These are phyloP conservation scores for Microcebus griseorufus DNA, from an alignment of 2,113 vertebrate genomes.

Conservation along the genomic window DNA sequence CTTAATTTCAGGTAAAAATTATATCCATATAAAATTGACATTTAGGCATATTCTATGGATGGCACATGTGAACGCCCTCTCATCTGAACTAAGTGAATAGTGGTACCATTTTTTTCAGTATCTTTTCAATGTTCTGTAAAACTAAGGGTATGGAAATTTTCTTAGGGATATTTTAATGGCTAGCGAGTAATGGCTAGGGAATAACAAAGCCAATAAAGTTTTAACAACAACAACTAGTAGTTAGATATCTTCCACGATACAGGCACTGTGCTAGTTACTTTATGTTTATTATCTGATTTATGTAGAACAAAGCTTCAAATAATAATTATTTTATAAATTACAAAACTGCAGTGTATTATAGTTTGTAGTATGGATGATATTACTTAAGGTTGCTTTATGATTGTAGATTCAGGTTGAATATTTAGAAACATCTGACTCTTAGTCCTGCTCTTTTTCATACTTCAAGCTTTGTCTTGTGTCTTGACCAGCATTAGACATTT, in stretches of 20 bases:
- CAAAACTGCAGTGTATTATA: neutral
- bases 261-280: neutral
- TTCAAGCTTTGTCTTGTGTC: neutral
- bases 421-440: neutral
- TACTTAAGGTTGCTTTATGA: neutral
- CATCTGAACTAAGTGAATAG: neutral
- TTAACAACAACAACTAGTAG: neutral
- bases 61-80: neutral
- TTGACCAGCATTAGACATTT: neutral
- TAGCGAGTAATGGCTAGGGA: neutral
- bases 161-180: neutral
- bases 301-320: neutral
- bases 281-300: neutral
- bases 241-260: no score
- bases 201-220: neutral
- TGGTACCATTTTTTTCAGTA: neutral
- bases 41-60: neutral
- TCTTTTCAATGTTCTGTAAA: neutral
- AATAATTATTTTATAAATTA: neutral
- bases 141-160: neutral
- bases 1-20: neutral
- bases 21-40: neutral
- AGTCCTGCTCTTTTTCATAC: neutral
- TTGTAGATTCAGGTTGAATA: neutral
- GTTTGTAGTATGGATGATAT: no score